Base-by-base conservation (phyloP, 30 jellyfish, hydroid and myxozoan species). In the Catostylus mosaicus region DNA sequence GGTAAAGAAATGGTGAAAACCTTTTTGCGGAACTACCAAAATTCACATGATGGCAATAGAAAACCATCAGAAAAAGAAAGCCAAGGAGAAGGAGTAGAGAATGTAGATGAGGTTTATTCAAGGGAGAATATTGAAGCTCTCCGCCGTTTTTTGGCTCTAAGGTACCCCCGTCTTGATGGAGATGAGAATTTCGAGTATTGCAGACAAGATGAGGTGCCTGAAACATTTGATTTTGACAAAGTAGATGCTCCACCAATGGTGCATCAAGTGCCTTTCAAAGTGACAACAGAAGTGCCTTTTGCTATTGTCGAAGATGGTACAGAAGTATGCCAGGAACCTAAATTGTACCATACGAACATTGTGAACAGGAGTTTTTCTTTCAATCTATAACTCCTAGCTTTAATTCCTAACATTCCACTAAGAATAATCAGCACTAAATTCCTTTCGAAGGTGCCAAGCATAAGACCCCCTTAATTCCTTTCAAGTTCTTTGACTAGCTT, bases 91-190 rank as follows among this genome's bases (percentile, higher is more conserved):
- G 63, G 20, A 6, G 61, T 1, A 30, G 29, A 50, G 27, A 27
- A 34, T 6, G 29, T 18, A 26, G 60, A 51, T 12, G 88, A 61
- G 0, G 80, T 45, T 9, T 2, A 35, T n/a, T 36, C 63, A 35
- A 77, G 80, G 60, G 80, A 77, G 11, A 19, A 6, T 16, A 37
- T 73, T 29, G 37, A 22, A 3, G 30, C 48, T n/a, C 12, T 73
- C 20, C 29, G 85, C 22, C 19, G 24, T 32, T 73, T 73, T 57
- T 60, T 73, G 35, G 85, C 85, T 46, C 16, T 51, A 31, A 46
- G 85, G 50, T 73, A 73, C 33, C 85, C 85, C 18, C 59, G 62
- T 29, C 80, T 68, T 68, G 80, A 68, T n/a, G 62, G 56, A 36
- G 33, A 35, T 19, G 65, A 46, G 63, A 37, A 34, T 1, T 12